These are phyloP conservation scores for Hyposmocoma kahamanoa DNA, from an alignment of 1,140 invertebrate genomes.

Conservation along the genomic window DNA sequence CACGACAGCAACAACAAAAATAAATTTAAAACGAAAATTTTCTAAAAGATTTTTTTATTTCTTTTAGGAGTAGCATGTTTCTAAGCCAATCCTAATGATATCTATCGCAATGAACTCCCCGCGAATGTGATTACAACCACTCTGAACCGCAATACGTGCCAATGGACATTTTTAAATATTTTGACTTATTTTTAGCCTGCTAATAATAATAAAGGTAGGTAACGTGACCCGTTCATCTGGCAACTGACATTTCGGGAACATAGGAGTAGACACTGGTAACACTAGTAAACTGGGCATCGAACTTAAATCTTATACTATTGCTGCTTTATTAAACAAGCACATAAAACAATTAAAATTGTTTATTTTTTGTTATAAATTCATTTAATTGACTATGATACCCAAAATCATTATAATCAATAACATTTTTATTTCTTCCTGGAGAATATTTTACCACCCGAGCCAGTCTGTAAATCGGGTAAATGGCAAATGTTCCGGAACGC, in stretches of 20 bases:
- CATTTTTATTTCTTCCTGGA: neutral
- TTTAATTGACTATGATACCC: neutral
- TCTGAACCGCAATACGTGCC: slow-evolving; percentile 46
- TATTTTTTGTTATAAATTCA: neutral
- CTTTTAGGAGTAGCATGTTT: no score
- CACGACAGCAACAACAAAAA: no score
- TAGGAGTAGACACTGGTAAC: no score
- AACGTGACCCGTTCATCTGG: slow-evolving; percentile 66
- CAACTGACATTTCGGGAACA: slow-evolving; percentile 26
- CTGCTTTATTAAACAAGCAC: slow-evolving; percentile 9
- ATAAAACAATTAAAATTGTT: neutral
- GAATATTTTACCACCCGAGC: no score
- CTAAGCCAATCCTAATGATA: no score
- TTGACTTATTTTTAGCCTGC: slow-evolving; percentile 71
- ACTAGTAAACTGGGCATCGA: no score
- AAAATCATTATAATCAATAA: neutral
- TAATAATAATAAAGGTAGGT: slow-evolving; percentile 72
- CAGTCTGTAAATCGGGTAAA: neutral
- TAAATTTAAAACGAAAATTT: no score
- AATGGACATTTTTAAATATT: slow-evolving; percentile 66
- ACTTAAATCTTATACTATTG: slow-evolving; percentile 16
- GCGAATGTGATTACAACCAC: slow-evolving; percentile 34
- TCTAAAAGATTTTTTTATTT: no score
- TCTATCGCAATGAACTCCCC: no score
- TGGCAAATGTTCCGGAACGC: slow-evolving; percentile 12